Percentiles rank a stretch among this genome's conserved stretches.
phyloP scores from a whole-genome alignment of 2,113 vertebrate species.

The Telmatochromis sp. region DNA sequence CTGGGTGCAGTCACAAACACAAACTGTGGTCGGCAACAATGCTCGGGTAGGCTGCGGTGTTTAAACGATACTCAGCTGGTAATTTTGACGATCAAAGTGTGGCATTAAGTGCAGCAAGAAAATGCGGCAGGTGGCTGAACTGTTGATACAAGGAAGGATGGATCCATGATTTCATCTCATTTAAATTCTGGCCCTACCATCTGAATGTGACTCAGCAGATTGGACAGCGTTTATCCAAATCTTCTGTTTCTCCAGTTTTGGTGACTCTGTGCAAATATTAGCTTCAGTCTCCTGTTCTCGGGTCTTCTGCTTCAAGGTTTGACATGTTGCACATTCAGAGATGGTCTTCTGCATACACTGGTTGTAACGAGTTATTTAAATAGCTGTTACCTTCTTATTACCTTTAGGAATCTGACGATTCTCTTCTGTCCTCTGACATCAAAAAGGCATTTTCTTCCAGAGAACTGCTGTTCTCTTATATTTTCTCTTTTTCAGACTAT shows the following conservation, averaged over 20 bases:
- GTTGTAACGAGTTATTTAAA: not conserved
- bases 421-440: not conserved
- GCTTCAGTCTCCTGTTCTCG: not conserved
- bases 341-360: not conserved
- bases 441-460: not conserved
- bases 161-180: not conserved
- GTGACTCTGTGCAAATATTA: not conserved
- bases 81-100: not conserved
- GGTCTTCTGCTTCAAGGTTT: not conserved
- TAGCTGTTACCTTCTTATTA: not conserved
- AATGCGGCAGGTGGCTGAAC: not conserved
- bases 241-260: not conserved
- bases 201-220: not conserved
- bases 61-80: not conserved
- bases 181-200: not conserved
- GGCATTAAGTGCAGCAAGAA: not conserved
- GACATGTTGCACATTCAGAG: not conserved
- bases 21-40: not conserved
- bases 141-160: not conserved
- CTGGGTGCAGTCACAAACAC: not conserved
- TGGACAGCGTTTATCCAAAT: not conserved
- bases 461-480: not conserved
- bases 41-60: not conserved
- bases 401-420: not conserved
- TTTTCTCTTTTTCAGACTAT: not conserved